A percentile compares a stretch with the other conserved stretches of the same genome.
phyloP scores from a whole-genome alignment of 2,888 invertebrate species.

The Limnephilus auricula region DNA sequence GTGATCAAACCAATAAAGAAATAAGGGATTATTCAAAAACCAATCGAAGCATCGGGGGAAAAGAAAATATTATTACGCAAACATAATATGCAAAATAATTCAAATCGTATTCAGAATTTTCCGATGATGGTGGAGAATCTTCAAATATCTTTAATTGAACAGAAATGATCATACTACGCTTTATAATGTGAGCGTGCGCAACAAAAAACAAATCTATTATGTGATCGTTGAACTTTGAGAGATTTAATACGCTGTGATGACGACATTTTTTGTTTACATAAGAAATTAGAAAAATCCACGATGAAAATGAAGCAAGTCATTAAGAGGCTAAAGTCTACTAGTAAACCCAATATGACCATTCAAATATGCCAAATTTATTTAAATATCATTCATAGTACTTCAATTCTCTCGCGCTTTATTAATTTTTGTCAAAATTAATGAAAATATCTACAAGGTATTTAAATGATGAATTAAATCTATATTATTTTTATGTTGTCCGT shows the following conservation, averaged over 20 bases:
- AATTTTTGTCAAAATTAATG: not conserved
- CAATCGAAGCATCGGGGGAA: not conserved
- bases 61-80: not conserved
- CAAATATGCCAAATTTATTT: not conserved
- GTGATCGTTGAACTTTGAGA: conserved; percentile 40
- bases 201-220: conserved; percentile 23
- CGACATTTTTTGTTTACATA: conserved; percentile 41
- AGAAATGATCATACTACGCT: not conserved
- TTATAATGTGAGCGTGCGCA: conserved; percentile 5
- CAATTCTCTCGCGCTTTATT: not conserved
- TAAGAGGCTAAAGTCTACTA: not conserved
- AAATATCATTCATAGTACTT: not conserved
- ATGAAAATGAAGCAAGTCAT: not conserved
- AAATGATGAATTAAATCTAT: not conserved
- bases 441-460: not conserved
- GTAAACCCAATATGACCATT: not conserved
- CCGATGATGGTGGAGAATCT: not conserved
- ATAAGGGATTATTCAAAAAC: not conserved
- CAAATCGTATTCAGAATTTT: not conserved
- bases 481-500: not conserved
- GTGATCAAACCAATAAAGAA: not conserved
- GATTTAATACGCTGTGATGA: conserved; percentile 11
- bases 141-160: not conserved
- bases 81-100: not conserved
- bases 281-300: conserved; percentile 6